phyloP scores from a whole-genome alignment of 2,113 vertebrate genomes.

The Ceyx margarethae region DNA sequence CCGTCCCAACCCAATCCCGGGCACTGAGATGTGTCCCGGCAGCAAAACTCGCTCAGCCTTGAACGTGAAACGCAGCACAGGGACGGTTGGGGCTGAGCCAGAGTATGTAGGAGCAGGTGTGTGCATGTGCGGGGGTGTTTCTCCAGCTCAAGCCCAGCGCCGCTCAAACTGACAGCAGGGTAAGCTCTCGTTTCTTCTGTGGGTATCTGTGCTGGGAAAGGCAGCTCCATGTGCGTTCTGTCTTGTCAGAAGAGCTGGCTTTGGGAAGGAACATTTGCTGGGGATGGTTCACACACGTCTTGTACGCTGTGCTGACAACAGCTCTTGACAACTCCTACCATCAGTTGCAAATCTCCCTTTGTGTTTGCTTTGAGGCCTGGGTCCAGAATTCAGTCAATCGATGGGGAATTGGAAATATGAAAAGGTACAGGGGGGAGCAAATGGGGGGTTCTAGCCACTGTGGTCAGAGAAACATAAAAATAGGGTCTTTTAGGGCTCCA shows the following conservation, averaged over 20 bases:
- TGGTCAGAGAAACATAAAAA: not conserved
- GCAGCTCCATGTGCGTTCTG: not conserved
- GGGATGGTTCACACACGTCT: not conserved
- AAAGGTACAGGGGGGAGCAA: not conserved
- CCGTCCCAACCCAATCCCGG: rapidly evolving
- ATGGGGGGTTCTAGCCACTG: not conserved
- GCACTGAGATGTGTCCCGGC: not conserved
- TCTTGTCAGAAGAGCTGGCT: not conserved
- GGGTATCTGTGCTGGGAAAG: not conserved
- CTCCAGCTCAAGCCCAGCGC: not conserved
- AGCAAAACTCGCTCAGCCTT: not conserved
- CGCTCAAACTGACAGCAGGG: not conserved
- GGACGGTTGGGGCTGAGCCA: not conserved
- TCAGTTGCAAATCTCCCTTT: not conserved
- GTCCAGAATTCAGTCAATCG: not conserved
- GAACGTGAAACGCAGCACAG: rapidly evolving
- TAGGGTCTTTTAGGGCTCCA: not conserved
- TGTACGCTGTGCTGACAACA: conserved; percentile 18
- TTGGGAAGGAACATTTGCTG: conserved; percentile 27
- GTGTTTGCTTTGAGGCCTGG: rapidly evolving
- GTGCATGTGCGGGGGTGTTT: not conserved
- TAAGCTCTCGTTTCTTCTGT: not conserved
- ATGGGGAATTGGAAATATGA: not conserved
- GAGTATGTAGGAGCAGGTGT: not conserved
- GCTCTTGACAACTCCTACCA: conserved; percentile 35